Conservation (phyloP, 2,888 invertebrate species). For the Hybos culiciformis region DNA sequence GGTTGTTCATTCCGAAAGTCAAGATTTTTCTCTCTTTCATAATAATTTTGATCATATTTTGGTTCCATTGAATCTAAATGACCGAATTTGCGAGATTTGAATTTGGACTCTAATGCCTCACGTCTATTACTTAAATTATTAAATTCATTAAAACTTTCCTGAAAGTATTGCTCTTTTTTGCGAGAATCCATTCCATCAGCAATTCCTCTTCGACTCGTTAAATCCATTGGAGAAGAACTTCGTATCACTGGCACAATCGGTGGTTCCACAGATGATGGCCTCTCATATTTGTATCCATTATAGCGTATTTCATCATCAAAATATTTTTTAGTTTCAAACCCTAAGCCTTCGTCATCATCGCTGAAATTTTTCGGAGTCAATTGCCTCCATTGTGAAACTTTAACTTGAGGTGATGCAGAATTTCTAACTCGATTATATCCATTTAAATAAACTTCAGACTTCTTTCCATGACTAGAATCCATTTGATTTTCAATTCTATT, state of each 20-base stretch:
- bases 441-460: constrained; percentile 19
- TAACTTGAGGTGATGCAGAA: constrained; percentile 12
- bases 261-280: constrained; percentile 36
- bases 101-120: constrained; percentile 60
- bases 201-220: constrained; percentile 38
- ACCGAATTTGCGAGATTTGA: constrained; percentile 45
- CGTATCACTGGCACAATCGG: constrained; percentile 49
- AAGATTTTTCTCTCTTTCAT: constrained; percentile 35
- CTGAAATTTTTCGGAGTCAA: constrained; percentile 38
- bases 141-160: constrained; percentile 26
- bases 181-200: constrained; percentile 54
- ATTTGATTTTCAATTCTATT: background rate
- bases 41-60: constrained; percentile 20
- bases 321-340: constrained; percentile 44
- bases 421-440: constrained; percentile 17
- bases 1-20: background rate
- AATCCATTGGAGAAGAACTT: constrained; percentile 38
- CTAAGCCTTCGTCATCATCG: constrained; percentile 70
- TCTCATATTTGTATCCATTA: constrained; percentile 13
- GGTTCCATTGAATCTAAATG: constrained; percentile 36
- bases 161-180: constrained; percentile 34
- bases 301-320: constrained; percentile 34
- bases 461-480: constrained; percentile 14
- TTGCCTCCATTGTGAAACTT: constrained; percentile 31
- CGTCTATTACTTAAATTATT: constrained; percentile 57